Evolutionary conservation across 2,113 vertebrate genomes (phyloP).

Genomic region (Corydoras sp.): DNA sequence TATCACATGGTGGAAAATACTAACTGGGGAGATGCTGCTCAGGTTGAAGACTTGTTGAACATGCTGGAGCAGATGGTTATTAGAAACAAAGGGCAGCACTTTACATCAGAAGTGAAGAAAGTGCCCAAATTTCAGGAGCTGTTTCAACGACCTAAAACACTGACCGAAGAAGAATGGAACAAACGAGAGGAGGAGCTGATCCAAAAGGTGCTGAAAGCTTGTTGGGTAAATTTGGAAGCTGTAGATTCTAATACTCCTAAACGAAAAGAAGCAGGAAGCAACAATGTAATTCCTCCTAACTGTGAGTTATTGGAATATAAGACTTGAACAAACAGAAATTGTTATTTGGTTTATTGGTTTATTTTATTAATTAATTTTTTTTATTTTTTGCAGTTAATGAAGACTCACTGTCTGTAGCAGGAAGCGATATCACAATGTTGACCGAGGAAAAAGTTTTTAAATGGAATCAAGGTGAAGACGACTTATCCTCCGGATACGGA

Average conservation of each 20-base stretch:
- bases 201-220: slow-evolving; percentile 7
- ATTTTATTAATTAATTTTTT: not conserved
- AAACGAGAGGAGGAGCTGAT: slow-evolving; percentile 27
- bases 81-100: slow-evolving; percentile 20
- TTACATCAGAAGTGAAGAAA: not conserved
- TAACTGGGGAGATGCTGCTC: not conserved
- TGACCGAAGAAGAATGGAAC: slow-evolving; percentile 26
- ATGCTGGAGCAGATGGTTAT: slow-evolving; percentile 9
- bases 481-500: not conserved
- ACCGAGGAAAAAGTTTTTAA: not conserved
- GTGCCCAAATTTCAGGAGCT: not conserved
- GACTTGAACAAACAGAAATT: too few relatives aligned
- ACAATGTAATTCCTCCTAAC: not conserved
- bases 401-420: not conserved
- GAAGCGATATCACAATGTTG: not conserved
- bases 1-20: slow-evolving; percentile 15
- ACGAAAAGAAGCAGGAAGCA: not conserved
- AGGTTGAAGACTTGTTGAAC: slow-evolving; percentile 3
- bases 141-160: not conserved
- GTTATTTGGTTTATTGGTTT: too few relatives aligned
- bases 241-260: not conserved
- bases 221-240: not conserved
- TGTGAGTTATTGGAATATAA: not conserved
- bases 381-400: slow-evolving; percentile 19
- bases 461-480: not conserved